Evolutionary conservation across 2,888 invertebrate genomes (phyloP), one percentile per base, ranked within the genome.

Genomic region (Nebria salina): DNA sequence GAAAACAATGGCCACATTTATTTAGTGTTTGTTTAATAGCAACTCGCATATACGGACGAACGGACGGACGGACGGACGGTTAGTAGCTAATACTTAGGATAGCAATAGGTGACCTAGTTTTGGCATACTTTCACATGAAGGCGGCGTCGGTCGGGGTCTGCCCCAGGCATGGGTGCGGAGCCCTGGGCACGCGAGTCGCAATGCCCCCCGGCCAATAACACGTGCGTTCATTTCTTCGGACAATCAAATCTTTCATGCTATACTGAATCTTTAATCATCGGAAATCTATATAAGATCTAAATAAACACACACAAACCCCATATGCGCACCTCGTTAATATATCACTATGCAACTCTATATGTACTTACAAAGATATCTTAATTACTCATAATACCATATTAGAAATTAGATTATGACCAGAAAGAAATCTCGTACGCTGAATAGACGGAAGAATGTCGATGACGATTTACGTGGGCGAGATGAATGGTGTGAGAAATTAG

Each of bases 131-230:
- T 70, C 70, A 70, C 70, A 34, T 70, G 70, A 15, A 15, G 70
- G 70, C 70, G 70, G 70, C 11, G 25, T 8, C 11, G 54, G 54
- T 8, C 54, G 54, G 54, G 54, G 54, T 8, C 54, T 54, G 20
- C 34, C 70, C 25, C 70, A 54, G 70, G 70, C 70, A 70, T 70
- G 70, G 70, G 70, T 70, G 70, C 70, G 70, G 70, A 70, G 70
- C 70, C 70, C 70, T 70, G 70, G 70, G 70, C 70, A 70, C 70
- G 34, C 34, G 70, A 34, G 25, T 26, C 70, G 70, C 34, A 13
- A 25, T 4, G 70, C 70, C 70, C 25, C 26, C 34, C 26, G 66
- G 7, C 25, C 66, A 66, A 15, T 66, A 66, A 66, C 20, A 34
- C 70, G 70, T 70, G 70, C 70, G 13, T 70, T 20, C 20, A 20